A percentile compares a stretch with the other conserved stretches of the same genome.
phyloP scores from a whole-genome alignment of 2,797 vertebrate genomes.

The Clarias pachynema region DNA sequence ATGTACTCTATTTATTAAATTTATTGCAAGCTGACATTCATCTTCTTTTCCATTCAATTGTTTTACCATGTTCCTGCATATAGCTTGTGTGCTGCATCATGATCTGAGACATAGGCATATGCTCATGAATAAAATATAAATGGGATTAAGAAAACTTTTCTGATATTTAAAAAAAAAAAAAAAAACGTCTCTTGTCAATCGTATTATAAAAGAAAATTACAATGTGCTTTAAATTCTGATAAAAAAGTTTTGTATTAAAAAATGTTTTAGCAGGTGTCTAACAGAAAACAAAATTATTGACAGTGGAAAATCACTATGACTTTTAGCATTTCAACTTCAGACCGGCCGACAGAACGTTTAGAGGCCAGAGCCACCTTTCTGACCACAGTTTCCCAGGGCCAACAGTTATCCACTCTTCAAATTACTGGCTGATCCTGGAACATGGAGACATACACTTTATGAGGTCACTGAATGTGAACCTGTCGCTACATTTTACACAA shows the following conservation, averaged over 20 bases:
- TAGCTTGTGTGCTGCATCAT: background rate
- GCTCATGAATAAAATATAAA: background rate
- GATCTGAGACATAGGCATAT: background rate
- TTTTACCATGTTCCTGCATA: background rate
- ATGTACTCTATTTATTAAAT: background rate
- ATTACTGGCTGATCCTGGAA: background rate
- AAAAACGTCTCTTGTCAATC: background rate
- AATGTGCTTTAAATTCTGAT: background rate
- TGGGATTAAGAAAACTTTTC: background rate
- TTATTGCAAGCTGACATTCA: no score
- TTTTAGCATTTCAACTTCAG: constrained; percentile 6
- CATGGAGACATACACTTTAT: background rate
- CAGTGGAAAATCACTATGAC: background rate
- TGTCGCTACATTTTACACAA: background rate
- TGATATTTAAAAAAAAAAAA: background rate
- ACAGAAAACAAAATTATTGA: background rate
- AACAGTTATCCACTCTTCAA: background rate
- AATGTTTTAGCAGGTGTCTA: background rate
- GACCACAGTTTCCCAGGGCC: background rate
- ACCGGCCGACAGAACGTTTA: background rate
- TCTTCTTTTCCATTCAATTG: background rate
- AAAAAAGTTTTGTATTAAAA: no score
- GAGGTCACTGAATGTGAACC: background rate
- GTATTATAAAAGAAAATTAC: background rate
- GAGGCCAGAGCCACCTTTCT: background rate